Conservation (phyloP, 2,113 vertebrate genomes). For the Silurus asotus region DNA sequence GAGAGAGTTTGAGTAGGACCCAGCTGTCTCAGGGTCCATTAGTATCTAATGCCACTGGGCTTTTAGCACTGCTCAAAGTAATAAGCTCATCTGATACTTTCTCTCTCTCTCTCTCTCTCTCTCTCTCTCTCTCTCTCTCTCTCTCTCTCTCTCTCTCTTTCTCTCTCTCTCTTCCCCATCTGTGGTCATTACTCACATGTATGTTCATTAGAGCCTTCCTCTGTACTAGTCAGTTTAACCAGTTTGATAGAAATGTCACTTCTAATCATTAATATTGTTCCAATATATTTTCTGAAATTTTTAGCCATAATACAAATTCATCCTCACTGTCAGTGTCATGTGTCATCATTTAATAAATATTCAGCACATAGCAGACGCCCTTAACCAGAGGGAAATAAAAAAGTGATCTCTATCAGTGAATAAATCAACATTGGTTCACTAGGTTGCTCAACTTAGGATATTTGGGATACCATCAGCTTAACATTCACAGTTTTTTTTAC, state of each 20-base stretch:
- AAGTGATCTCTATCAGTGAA: too few species aligned
- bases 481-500: too few species aligned
- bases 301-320: neutral
- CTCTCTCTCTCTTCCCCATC: neutral
- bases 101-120: slow-evolving; percentile 16
- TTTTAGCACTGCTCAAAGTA: slow-evolving; percentile 63
- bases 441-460: too few species aligned
- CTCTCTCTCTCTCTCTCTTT: neutral
- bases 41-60: slow-evolving; percentile 71
- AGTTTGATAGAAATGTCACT: neutral
- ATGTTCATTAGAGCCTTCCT: neutral
- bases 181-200: neutral
- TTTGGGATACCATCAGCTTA: too few species aligned
- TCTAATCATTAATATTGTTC: neutral
- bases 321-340: neutral
- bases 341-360: neutral
- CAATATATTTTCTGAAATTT: neutral
- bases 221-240: slow-evolving; percentile 6
- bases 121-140: slow-evolving; percentile 18
- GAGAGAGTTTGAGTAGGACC: slow-evolving; percentile 40
- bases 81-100: slow-evolving; percentile 39
- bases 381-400: too few species aligned
- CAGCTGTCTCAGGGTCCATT: slow-evolving; percentile 74
- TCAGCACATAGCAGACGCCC: too few species aligned
- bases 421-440: too few species aligned